These are phyloP conservation scores for Tribolium freemani DNA, from an alignment of 2,888 invertebrate species.

Conservation along the genomic window DNA sequence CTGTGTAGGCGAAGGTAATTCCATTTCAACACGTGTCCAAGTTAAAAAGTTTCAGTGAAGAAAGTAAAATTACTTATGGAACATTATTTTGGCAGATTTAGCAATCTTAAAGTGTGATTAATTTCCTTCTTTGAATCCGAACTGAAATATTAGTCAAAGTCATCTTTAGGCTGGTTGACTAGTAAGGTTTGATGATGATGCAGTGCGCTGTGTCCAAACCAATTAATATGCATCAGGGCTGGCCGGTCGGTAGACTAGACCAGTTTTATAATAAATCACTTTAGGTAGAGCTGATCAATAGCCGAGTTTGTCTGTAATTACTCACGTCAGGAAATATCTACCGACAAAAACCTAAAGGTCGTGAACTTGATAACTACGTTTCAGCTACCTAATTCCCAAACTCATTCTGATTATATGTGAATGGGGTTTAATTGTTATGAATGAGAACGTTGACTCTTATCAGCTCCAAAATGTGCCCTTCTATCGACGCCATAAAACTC, in stretches of 20 bases:
- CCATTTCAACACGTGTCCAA: no score
- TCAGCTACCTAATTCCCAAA: background rate
- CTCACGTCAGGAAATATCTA: slow-evolving; percentile 32
- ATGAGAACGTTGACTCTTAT: background rate
- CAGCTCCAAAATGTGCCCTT: background rate
- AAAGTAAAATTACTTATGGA: no score
- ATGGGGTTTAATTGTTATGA: slow-evolving; percentile 10
- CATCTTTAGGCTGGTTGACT: slow-evolving; percentile 44
- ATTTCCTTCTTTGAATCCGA: background rate
- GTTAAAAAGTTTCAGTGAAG: no score
- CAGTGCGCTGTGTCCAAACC: slow-evolving; percentile 50
- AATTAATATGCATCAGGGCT: slow-evolving; percentile 53
- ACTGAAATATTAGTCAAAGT: slow-evolving; percentile 50
- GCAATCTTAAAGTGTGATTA: background rate
- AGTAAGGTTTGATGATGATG: slow-evolving; percentile 51
- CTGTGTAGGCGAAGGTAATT: no score
- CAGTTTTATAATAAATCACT: slow-evolving; percentile 54
- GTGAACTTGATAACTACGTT: slow-evolving; percentile 30
- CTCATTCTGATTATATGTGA: background rate
- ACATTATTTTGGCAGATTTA: no score
- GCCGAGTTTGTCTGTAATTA: slow-evolving; percentile 48
- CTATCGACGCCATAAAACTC: no score
- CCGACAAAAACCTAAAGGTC: slow-evolving; percentile 30
- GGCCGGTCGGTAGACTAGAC: slow-evolving; percentile 38
- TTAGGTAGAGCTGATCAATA: slow-evolving; percentile 46